Conservation (phyloP, 2,888 invertebrate genomes). For the Sceliomorpha sp. region DNA sequence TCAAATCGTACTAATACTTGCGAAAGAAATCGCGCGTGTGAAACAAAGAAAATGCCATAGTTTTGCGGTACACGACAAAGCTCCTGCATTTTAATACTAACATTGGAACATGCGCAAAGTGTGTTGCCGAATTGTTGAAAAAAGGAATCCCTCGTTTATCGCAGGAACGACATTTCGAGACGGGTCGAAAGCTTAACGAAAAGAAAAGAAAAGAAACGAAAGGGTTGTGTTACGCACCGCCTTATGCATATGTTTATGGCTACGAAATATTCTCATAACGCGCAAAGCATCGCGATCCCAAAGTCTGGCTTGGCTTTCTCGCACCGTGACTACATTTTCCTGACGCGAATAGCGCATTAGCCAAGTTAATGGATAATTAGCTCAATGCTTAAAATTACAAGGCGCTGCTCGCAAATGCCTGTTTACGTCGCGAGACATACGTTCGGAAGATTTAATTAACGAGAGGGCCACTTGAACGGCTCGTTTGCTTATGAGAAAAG, state of each 20-base stretch:
- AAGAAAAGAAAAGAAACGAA: too few species aligned
- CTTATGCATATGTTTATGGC: conserved; percentile 24
- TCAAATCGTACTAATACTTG: conserved; percentile 24
- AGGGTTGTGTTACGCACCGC: too few species aligned
- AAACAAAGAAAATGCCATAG: too few species aligned
- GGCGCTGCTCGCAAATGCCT: conserved; percentile 45
- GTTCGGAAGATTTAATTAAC: conserved; percentile 56
- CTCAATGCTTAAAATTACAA: conserved; percentile 48
- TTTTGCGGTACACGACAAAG: too few species aligned
- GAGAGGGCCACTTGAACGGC: conserved; percentile 47
- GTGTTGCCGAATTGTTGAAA: too few species aligned
- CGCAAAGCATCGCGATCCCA: conserved; percentile 6
- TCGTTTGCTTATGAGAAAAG: conserved; percentile 37
- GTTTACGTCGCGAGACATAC: conserved; percentile 50
- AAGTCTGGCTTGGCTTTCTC: conserved; percentile 23
- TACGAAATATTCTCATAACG: conserved; percentile 15
- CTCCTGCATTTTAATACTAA: too few species aligned
- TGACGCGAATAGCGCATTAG: conserved; percentile 48
- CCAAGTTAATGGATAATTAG: conserved; percentile 52
- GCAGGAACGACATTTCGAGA: too few species aligned
- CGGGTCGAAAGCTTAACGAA: too few species aligned
- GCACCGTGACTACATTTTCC: conserved; percentile 27
- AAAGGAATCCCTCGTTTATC: too few species aligned
- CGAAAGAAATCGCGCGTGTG: conserved; percentile 8
- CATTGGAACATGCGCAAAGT: too few species aligned